A percentile compares a stretch with the other conserved stretches of the same genome.
These are phyloP conservation scores for Tetraodon nigroviridis DNA, from an alignment of 2,113 vertebrate species.

Conservation along the genomic window DNA sequence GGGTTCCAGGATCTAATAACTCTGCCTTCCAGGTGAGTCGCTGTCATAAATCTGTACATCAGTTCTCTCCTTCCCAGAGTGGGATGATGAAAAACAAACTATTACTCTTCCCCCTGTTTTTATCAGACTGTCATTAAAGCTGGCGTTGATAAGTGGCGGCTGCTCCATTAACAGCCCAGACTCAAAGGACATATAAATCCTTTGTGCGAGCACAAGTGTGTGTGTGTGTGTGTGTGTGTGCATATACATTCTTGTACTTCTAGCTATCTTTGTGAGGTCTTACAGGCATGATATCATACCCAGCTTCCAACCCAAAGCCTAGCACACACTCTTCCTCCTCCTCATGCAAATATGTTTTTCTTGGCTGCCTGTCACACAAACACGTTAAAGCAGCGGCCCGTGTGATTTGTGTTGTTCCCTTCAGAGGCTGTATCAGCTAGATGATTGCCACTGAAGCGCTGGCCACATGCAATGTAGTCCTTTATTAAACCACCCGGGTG, in stretches of 20 bases:
- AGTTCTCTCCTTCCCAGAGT: slow-evolving; percentile 54
- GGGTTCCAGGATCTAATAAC: slow-evolving; percentile 62
- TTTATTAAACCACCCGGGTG: slow-evolving; percentile 49
- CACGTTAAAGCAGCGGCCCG: not conserved
- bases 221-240: slow-evolving; percentile 12
- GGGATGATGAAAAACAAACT: slow-evolving; percentile 72
- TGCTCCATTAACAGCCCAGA: slow-evolving; percentile 65
- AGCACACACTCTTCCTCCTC: not conserved
- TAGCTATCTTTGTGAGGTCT: too few relatives aligned
- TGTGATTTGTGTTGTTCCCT: not conserved
- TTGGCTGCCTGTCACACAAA: not conserved
- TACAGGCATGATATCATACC: too few relatives aligned
- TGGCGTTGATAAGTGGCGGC: slow-evolving; percentile 68
- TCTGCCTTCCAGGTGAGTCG: slow-evolving; percentile 60
- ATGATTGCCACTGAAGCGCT: not conserved
- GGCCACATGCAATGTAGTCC: slow-evolving; percentile 22
- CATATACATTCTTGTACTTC: too few relatives aligned
- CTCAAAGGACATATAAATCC: slow-evolving; percentile 63
- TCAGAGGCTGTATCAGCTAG: too few relatives aligned
- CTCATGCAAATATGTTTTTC: slow-evolving; percentile 2
- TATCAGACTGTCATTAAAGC: slow-evolving; percentile 62
- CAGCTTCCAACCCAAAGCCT: too few relatives aligned
- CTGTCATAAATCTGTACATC: slow-evolving; percentile 54
- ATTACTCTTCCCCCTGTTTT: slow-evolving; percentile 70
- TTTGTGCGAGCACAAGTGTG: not conserved